A percentile compares a stretch with the other conserved stretches of the same genome.
Evolutionary conservation across 1,140 invertebrate species (phyloP).

Genomic region (Gonioctena quinquepunctata): DNA sequence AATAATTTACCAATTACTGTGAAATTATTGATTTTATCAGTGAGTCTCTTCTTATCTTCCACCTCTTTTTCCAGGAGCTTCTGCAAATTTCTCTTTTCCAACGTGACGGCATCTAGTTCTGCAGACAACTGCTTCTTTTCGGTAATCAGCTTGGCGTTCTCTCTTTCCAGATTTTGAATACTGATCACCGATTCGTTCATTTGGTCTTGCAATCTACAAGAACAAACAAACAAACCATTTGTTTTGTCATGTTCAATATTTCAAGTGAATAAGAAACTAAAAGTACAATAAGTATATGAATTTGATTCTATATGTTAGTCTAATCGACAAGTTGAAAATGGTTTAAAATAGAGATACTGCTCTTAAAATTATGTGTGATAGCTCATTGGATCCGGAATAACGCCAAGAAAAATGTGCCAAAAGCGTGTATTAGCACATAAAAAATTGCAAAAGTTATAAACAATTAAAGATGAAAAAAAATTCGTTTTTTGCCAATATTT

Average conservation of each 20-base stretch:
- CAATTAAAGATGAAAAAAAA: too few relatives aligned
- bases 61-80: conserved; percentile 63
- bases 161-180: conserved; percentile 58
- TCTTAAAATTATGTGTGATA: too few relatives aligned
- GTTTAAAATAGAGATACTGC: too few relatives aligned
- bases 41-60: conserved; percentile 63
- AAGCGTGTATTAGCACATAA: too few relatives aligned
- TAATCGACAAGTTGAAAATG: too few relatives aligned
- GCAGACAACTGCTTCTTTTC: conserved; percentile 57
- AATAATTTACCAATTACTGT: conserved; percentile 56
- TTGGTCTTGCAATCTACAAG: conserved; percentile 56
- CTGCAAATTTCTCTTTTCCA: conserved; percentile 60
- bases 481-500: too few relatives aligned
- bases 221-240: background rate
- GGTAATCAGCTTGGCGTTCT: conserved; percentile 56
- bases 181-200: conserved; percentile 57
- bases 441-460: too few relatives aligned
- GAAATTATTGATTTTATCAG: conserved; percentile 58
- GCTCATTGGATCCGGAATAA: too few relatives aligned
- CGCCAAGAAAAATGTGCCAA: too few relatives aligned
- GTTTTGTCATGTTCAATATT: background rate
- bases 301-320: too few relatives aligned
- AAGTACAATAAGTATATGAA: too few relatives aligned
- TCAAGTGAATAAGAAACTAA: too few relatives aligned
- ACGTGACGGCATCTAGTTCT: conserved; percentile 58